These are phyloP conservation scores for Bellardia pandia DNA, from an alignment of 2,888 invertebrate genomes.

Conservation along the genomic window DNA sequence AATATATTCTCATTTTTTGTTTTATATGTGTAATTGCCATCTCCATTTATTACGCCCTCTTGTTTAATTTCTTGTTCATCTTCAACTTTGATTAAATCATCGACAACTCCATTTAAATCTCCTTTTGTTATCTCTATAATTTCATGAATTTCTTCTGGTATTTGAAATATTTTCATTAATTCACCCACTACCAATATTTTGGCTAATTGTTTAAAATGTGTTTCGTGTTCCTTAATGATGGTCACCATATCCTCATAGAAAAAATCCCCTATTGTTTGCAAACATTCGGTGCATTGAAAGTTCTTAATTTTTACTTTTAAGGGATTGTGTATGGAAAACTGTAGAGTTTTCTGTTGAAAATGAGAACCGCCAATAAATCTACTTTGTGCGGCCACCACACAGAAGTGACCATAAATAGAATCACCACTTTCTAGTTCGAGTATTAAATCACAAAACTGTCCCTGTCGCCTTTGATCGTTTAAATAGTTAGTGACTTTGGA, in stretches of 20 bases:
- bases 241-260: slow-evolving; percentile 82
- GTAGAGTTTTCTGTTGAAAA: slow-evolving; percentile 79
- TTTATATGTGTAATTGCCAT: neutral
- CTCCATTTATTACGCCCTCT: neutral
- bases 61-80: slow-evolving; percentile 9
- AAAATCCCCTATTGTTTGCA: slow-evolving; percentile 82
- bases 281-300: slow-evolving; percentile 80
- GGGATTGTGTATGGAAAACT: slow-evolving; percentile 83
- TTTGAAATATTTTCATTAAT: slow-evolving; percentile 79
- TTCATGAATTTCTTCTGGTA: slow-evolving; percentile 73
- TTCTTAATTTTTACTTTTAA: slow-evolving; percentile 81
- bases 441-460: slow-evolving; percentile 81
- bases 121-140: slow-evolving; percentile 58
- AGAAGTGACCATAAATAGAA: slow-evolving; percentile 79
- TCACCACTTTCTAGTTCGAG: slow-evolving; percentile 76
- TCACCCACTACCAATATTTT: slow-evolving; percentile 81
- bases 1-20: slow-evolving; percentile 76
- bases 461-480: slow-evolving; percentile 81
- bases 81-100: slow-evolving; percentile 33
- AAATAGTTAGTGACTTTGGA: slow-evolving; percentile 82
- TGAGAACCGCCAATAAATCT: slow-evolving; percentile 79
- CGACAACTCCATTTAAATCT: slow-evolving; percentile 22
- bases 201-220: slow-evolving; percentile 81
- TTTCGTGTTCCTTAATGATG: slow-evolving; percentile 80
- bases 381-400: slow-evolving; percentile 83